These are phyloP conservation scores for Paguma larvata DNA, from an alignment of 2,797 vertebrate species.

Conservation along the genomic window DNA sequence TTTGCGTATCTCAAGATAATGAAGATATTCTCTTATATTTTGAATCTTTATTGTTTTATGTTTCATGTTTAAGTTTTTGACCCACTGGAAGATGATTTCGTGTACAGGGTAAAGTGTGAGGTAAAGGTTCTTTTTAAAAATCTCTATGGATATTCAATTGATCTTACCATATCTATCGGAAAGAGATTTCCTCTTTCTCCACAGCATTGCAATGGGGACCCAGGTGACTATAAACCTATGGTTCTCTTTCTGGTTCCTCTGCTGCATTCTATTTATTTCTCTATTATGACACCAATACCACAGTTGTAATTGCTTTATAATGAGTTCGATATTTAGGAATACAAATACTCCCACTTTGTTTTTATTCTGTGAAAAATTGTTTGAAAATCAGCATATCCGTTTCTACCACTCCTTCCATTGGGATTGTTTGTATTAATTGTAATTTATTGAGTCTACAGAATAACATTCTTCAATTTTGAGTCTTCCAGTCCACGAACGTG, in stretches of 20 bases:
- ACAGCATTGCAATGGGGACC: not conserved
- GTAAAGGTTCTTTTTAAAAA: not conserved
- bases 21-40: not conserved
- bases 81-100: not conserved
- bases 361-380: slow-evolving; percentile 6
- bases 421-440: not conserved
- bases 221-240: not conserved
- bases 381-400: not conserved
- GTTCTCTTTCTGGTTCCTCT: not conserved
- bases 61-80: not conserved
- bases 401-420: not conserved
- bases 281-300: not conserved
- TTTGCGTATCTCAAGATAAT: not conserved
- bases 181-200: not conserved
- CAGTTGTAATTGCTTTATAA: slow-evolving; percentile 2
- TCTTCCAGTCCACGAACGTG: not conserved
- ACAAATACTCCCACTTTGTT: not conserved
- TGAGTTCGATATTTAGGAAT: not conserved
- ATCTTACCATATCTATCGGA: not conserved
- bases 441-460: not conserved
- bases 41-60: not conserved
- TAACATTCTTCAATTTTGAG: not conserved
- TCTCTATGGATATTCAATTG: not conserved
- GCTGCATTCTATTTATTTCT: not conserved
- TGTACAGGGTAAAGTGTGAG: not conserved